Base-by-base conservation (phyloP, 2,797 vertebrate genomes). In the Dendrocincla tyrannina region DNA sequence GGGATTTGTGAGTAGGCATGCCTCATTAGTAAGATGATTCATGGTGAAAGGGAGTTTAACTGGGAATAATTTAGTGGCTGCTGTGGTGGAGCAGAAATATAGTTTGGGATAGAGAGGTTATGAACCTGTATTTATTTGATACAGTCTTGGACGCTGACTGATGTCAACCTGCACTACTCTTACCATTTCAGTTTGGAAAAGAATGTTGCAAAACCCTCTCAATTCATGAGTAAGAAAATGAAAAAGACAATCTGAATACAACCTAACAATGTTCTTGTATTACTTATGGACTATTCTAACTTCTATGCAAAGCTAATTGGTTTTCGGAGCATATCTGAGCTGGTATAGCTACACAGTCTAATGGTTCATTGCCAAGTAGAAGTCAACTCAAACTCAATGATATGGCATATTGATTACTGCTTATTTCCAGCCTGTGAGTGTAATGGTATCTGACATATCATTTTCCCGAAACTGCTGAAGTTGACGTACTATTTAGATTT, bases 1-100 rank as follows among this genome's bases (percentile, higher is more conserved):
- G 73, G 82, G 93, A 95, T 95, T 74, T 89, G 88, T 1, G 20
- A 89, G 83, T 47, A 96, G 80, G 67, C 91, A 91, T 94, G 91
- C 89, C 88, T 95, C 84, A 91, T 94, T 97, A 95, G 93, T 81
- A 76, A 81, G 55, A 86, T 95, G 96, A 97, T 95, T 94, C 95
- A 94, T 80, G 86, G 89, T 80, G 83, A 96, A 95, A 75, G 70
- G 44, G 79, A 88, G 76, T 96, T 96, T 94, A 96, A 42, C 88
- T 92, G 85, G 88, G 91, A 96, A 89, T 96, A 94, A 94, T 96
- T 95, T 84, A 96, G 85, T 90, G 47, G 67, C 56, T 93, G 67
- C 63, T 73, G 64, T 89, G 83, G 64, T 85, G 69, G 37, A 91
- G 70, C 42, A 95, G 85, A 86, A 95, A 87, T 86, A 69, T 16